phyloP scores from a whole-genome alignment of 2,113 vertebrate genomes.

The Notothenia rossii region DNA sequence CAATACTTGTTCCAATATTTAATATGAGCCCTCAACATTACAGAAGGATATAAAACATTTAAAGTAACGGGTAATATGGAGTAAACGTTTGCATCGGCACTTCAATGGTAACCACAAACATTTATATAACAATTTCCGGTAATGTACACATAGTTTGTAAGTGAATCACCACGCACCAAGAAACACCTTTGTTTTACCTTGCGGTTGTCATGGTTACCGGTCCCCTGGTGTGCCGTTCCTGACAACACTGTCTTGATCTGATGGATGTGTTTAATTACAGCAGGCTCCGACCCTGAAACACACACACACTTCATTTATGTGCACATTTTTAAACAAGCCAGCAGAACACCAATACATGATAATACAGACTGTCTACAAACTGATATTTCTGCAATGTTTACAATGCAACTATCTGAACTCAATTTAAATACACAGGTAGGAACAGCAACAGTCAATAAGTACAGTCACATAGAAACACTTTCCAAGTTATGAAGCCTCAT shows the following conservation, averaged over 20 bases:
- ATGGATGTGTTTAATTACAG: conserved; percentile 66
- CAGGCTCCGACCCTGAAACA: conserved; percentile 16
- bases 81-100: neutral
- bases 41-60: neutral
- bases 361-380: neutral
- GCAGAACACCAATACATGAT: neutral
- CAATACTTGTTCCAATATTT: neutral
- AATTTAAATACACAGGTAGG: neutral
- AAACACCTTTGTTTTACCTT: conserved; percentile 48
- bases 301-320: conserved; percentile 6
- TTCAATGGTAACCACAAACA: neutral
- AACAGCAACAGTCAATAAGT: neutral
- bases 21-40: neutral
- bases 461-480: neutral
- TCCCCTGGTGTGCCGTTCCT: conserved; percentile 36
- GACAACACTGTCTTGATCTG: conserved; percentile 48
- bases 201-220: conserved; percentile 24
- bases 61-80: neutral
- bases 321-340: neutral
- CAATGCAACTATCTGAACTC: neutral
- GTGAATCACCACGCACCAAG: conserved; percentile 63
- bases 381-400: too few relatives aligned
- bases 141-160: conserved; percentile 36
- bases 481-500: neutral
- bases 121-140: too few relatives aligned